phyloP scores from a whole-genome alignment of 2,888 invertebrate genomes.

The Anoncus sp. region DNA sequence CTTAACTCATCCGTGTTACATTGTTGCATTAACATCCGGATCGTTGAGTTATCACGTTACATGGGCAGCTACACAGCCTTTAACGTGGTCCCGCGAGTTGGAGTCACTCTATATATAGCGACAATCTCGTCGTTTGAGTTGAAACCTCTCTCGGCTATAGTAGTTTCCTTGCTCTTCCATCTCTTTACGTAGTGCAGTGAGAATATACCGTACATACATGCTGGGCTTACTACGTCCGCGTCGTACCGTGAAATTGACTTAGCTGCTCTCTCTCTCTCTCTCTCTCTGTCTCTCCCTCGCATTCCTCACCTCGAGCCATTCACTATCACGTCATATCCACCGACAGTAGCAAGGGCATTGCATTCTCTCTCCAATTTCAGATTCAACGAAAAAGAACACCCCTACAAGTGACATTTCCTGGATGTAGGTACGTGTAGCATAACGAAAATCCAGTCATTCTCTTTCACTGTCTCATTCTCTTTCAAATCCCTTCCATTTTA shows the following conservation, averaged over 20 bases:
- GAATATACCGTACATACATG: background rate
- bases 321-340: conserved; percentile 56
- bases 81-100: conserved; percentile 16
- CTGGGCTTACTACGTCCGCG: conserved; percentile 58
- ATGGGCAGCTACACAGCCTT: background rate
- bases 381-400: conserved; percentile 54
- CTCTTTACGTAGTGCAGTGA: background rate
- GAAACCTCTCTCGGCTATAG: conserved; percentile 6
- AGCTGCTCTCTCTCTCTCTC: conserved; percentile 47
- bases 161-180: conserved; percentile 5
- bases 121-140: conserved; percentile 29
- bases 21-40: conserved; percentile 13
- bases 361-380: conserved; percentile 18
- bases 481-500: conserved; percentile 1
- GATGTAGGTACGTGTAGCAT: conserved; percentile 39
- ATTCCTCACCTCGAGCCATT: conserved; percentile 65
- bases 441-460: conserved; percentile 21
- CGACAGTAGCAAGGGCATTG: conserved; percentile 13
- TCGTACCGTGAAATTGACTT: conserved; percentile 71
- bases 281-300: conserved; percentile 32
- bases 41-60: conserved; percentile 27
- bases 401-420: conserved; percentile 42
- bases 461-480: conserved; percentile 2
- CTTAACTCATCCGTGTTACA: conserved; percentile 24
- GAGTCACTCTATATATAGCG: background rate